Base-by-base conservation (phyloP, 1,140 invertebrate genomes). In the Stegodyphus mimosarum region DNA sequence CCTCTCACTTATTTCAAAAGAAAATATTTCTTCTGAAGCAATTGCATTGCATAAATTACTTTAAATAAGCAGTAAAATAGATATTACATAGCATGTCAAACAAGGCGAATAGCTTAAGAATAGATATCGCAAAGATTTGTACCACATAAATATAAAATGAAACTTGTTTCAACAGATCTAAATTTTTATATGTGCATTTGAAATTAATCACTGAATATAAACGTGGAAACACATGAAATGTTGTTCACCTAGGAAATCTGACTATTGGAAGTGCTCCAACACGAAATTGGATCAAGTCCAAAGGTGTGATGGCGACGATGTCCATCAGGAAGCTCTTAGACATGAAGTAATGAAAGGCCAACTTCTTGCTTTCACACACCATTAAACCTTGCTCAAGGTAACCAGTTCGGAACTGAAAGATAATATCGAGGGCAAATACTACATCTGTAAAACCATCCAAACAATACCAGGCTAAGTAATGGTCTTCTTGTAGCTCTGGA, bases 311-410 rank as follows among this genome's bases (percentile, higher is more conserved):
- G 15, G 95, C 93, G 5, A 94, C 90, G 60, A 98, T 90, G 90
- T 98, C 97, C 80, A 98, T 90, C n/a, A 96, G 90, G 89, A 98
- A 98, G 76, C 94, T 93, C 87, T 94, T 94, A 50, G 96, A 97
- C 70, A 93, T 93, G 63, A 97, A 91, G 90, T 99, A 99, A 89
- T 98, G 96, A 71, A 93, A 94, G 50, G 96, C 95, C 64, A 99
- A 91, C 89, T 98, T 98, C 89, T 93, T 95, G 73, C 94, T 95
- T 89, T 98, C 95, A 91, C 97, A 98, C 9, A 96, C 96, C 94
- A 98, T 96, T 7, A 98, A 92, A 13, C 97, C 97, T 90, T 98
- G 96, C 90, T 98, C 96, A 83, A 98, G 92, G 90, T 98, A 98
- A n/a, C 97, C 97, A 51, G 97, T 99, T 70, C 97, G 92, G 88